Evolutionary conservation across 2,113 vertebrate species (phyloP), one percentile per base, ranked within the genome.

Genomic region (Percopsis transmontana): DNA sequence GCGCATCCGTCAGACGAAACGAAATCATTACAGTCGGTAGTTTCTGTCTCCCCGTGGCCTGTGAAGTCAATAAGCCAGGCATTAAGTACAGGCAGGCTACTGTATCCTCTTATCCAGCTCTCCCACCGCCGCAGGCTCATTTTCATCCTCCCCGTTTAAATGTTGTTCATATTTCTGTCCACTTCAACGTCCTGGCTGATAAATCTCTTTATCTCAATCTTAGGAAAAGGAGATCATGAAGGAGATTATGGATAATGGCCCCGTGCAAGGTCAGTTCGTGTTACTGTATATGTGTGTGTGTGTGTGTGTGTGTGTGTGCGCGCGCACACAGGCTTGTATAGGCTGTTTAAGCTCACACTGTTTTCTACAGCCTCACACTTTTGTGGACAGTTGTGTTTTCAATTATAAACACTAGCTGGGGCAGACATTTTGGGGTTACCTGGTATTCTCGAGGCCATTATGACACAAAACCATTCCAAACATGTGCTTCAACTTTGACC

Each of bases 141-240:
- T 85, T 78, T 71, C 55, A 64, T 81, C 77, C 58, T 68, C 69
- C 74, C 57, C 27, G 19, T 80, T 76, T 81, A 47, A 68, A 61
- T 59, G 68, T 78, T 51, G 52, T 70, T 54, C 72, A 79, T 53
- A 13, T 42, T 59, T 64, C 38, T 66, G 66, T 68, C 53, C 14
- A 16, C 67, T n/a, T 76, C 19, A 48, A 23, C 55, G 24, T 72
- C 83, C 39, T 67, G 19, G 50, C 85, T 63, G 48, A 55, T 70
- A 62, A 86, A 64, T 48, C n/a, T 0, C 54, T 76, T 18, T 57
- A 19, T 78, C 24, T 69, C 47, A 83, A 62, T 75, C 14, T 65
- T 85, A 99, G 97, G 95, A 98, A 82, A 96, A 94, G 76, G 97
- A 98, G 83, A 97, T 99, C 74, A 99, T 97, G 97, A 99, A 98